Conservation (phyloP, 2,113 vertebrate genomes). For the Peromyscus californicus region DNA sequence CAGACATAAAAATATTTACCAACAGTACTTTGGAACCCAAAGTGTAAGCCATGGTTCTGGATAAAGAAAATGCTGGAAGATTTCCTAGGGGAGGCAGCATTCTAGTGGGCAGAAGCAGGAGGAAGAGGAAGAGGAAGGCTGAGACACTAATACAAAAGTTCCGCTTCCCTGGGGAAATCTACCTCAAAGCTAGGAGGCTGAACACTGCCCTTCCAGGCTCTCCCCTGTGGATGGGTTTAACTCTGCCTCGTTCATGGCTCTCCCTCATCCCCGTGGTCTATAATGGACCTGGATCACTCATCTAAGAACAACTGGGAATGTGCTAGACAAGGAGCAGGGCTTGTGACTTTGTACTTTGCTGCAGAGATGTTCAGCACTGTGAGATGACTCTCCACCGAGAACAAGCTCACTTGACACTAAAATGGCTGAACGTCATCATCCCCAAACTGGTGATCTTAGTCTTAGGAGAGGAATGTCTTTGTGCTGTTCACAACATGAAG, state of each 20-base stretch:
- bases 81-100: neutral
- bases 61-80: neutral
- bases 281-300: neutral
- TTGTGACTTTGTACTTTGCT: neutral
- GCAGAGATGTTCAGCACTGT: neutral
- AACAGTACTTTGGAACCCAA: neutral
- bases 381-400: neutral
- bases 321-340: neutral
- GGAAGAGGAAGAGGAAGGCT: neutral
- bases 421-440: neutral
- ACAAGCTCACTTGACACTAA: neutral
- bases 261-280: neutral
- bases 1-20: neutral
- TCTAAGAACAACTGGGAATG: neutral
- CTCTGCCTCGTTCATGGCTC: neutral
- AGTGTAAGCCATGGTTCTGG: neutral
- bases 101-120: neutral
- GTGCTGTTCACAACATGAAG: neutral
- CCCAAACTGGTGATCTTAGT: neutral
- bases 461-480: neutral
- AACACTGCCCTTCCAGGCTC: neutral
- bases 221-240: neutral
- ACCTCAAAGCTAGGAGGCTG: neutral
- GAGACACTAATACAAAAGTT: neutral
- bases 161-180: neutral